These are phyloP conservation scores for Drosophila saltans DNA, from an alignment of 1,140 invertebrate species.

Conservation along the genomic window DNA sequence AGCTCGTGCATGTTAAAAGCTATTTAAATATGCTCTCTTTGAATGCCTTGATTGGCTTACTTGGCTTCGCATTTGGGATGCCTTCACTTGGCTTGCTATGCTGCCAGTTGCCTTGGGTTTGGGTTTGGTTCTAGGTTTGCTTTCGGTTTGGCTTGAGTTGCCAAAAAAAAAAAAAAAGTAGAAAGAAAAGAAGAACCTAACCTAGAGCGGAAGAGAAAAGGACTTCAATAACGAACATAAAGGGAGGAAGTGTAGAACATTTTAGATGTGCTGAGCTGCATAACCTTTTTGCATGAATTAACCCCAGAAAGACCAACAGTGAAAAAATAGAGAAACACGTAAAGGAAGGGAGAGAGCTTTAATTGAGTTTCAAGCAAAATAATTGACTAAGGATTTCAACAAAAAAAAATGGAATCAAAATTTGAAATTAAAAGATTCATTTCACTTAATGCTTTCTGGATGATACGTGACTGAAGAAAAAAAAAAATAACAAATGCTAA, in stretches of 20 bases:
- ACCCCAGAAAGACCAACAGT: slow-evolving; percentile 49
- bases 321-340: not conserved
- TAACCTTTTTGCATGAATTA: slow-evolving; percentile 69
- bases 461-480: too few relatives aligned
- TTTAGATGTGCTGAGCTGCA: slow-evolving; percentile 32
- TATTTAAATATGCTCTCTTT: slow-evolving; percentile 81
- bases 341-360: not conserved
- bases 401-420: not conserved
- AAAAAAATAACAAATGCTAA: too few relatives aligned
- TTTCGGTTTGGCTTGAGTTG: slow-evolving; percentile 44
- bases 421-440: not conserved
- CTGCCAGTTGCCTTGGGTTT: slow-evolving; percentile 26
- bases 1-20: slow-evolving; percentile 80
- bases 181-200: not conserved
- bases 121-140: slow-evolving; percentile 37
- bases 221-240: slow-evolving; percentile 37
- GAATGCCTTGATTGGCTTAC: slow-evolving; percentile 78
- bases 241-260: slow-evolving; percentile 35
- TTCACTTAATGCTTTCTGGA: not conserved
- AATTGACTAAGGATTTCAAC: not conserved
- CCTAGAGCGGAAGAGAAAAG: not conserved
- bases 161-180: slow-evolving; percentile 50
- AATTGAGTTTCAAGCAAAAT: not conserved
- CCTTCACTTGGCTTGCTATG: slow-evolving; percentile 40
- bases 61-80: slow-evolving; percentile 49